Conservation (phyloP, 2,888 invertebrate genomes). For the Oasisia sp. region DNA sequence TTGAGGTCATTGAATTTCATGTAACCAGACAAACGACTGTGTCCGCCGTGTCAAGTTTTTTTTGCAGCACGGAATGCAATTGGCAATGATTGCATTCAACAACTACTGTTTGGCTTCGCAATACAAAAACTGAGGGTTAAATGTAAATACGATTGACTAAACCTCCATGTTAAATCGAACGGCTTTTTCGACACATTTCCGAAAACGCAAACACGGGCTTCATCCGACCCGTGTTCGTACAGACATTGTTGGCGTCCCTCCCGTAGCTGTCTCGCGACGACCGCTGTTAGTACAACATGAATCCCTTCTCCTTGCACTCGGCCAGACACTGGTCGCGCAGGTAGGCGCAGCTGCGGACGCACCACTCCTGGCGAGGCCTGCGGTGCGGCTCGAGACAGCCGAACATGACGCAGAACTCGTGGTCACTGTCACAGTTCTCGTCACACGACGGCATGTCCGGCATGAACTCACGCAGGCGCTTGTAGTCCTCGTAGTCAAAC, state of each 20-base stretch:
- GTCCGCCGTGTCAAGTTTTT: no score
- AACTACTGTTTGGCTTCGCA: no score
- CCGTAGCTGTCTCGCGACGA: not conserved
- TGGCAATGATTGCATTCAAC: no score
- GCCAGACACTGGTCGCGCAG: not conserved
- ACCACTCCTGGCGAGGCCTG: not conserved
- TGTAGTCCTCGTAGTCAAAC: not conserved
- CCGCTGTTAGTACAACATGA: not conserved
- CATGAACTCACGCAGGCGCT: not conserved
- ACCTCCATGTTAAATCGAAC: no score
- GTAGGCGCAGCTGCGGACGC: not conserved
- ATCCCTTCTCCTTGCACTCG: not conserved
- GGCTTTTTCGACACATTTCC: no score
- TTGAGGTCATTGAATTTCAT: no score
- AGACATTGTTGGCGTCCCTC: not conserved
- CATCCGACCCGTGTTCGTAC: not conserved
- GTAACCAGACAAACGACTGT: no score
- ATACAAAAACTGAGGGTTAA: no score
- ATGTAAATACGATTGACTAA: no score
- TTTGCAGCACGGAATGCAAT: no score
- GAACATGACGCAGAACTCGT: not conserved
- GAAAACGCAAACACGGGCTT: no score
- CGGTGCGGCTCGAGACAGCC: not conserved
- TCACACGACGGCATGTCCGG: not conserved
- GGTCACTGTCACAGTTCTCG: not conserved